Evolutionary conservation across 2,113 vertebrate genomes (phyloP).

Genomic region (Rhipidura dahli): DNA sequence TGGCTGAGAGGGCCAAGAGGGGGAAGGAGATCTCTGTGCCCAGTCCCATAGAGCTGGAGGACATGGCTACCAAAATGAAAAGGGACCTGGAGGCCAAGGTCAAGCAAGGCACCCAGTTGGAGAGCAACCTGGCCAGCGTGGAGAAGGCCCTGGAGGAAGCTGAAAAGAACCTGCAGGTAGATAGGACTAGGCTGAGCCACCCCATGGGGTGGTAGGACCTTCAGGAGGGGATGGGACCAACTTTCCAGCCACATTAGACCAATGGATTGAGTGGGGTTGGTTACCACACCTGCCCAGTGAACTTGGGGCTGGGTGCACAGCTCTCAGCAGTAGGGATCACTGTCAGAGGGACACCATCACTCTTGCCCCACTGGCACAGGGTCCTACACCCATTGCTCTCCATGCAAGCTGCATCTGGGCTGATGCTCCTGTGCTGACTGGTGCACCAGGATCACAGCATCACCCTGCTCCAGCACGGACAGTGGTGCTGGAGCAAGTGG

Average conservation of each 20-base stretch:
- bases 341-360: background rate
- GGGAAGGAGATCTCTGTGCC: background rate
- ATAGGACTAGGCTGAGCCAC: conserved; percentile 41
- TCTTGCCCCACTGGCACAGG: accelerated
- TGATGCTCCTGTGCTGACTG: background rate
- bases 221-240: background rate
- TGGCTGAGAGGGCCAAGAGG: conserved; percentile 42
- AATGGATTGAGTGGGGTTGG: background rate
- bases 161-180: conserved; percentile 89
- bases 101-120: conserved; percentile 79
- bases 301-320: accelerated
- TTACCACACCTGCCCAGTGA: background rate
- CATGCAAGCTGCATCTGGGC: accelerated
- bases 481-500: background rate
- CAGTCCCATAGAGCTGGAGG: conserved; percentile 66
- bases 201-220: background rate
- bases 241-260: background rate
- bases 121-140: conserved; percentile 80
- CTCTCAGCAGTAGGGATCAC: background rate
- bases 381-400: background rate
- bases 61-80: conserved; percentile 78
- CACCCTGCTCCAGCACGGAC: accelerated
- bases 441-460: background rate
- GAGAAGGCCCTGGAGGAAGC: conserved; percentile 86
- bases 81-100: conserved; percentile 82